Base-by-base conservation (phyloP, 2,113 vertebrate genomes). In the Perca fluviatilis region DNA sequence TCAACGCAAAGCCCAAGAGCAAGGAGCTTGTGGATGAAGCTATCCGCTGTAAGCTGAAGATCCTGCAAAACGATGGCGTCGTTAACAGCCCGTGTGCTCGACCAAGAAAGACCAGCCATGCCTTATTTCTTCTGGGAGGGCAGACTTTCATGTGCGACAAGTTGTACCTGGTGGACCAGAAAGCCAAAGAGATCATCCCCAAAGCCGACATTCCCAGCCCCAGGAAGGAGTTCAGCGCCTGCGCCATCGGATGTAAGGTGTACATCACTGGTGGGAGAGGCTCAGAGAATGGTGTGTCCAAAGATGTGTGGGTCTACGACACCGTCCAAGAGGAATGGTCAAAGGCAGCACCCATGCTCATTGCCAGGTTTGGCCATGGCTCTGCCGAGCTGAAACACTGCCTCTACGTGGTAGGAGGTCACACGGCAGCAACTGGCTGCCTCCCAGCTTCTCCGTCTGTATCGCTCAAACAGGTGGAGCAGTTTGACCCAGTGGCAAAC, bases 81-180 rank as follows among this genome's bases (percentile, higher is more conserved):
- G 95, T 97, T 2, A 96, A 96, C 77, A 96, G 95, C 65, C 95
- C 94, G 0, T 96, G 96, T 51, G 96, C 96, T 47, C 92, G 95
- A 36, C 96, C 96, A 1, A 90, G 96, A 64, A 96, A 96, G 88
- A 96, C 96, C 66, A 96, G 95, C 87, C 96, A 97, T 56, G 95
- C 96, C 46, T 93, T 97, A 33, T 95, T 97, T 84, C 94, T 97
- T 60, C 89, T 97, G 9, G 96, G 96, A 2, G 96, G 96, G 11
- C 95, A 96, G 81, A 97, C 96, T 0, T 96, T 97, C 85, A 96
- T 96, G 96, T 96, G 96, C 18, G 96, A 97, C 83, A 96, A 96
- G 88, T 90, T 97, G 65, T 97, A 96, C 84, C 87, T 96, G 23
- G 95, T 97, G 56, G 96, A 97, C 88, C 95, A 95, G 82, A 96